phyloP scores from a whole-genome alignment of 2,797 vertebrate species.

The Urosaurus nigricauda region DNA sequence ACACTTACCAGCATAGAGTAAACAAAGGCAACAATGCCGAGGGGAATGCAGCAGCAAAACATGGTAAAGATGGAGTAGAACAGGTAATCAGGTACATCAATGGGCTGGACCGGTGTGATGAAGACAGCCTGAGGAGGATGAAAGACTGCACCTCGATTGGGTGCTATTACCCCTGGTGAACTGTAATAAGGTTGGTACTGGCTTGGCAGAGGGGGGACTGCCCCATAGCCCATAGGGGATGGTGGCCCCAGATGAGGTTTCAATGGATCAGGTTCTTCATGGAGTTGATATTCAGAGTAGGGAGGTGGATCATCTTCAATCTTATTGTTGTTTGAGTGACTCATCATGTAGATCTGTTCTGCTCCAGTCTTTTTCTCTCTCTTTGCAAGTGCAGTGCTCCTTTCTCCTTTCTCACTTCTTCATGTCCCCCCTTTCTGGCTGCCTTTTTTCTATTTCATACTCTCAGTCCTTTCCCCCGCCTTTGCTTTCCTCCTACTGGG shows the following conservation, averaged over 20 bases:
- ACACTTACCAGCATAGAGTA: conserved; percentile 78
- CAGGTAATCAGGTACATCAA: conserved; percentile 74
- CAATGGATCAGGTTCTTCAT: background rate
- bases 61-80: conserved; percentile 82
- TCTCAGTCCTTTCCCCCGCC: background rate
- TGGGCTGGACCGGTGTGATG: background rate
- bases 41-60: conserved; percentile 83
- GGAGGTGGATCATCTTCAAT: background rate
- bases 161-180: background rate
- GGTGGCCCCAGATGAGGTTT: background rate
- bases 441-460: no score
- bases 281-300: background rate
- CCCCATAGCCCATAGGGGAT: background rate
- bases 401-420: background rate
- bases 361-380: background rate
- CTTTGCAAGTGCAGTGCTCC: background rate
- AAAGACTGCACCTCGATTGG: background rate
- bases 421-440: background rate
- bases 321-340: background rate
- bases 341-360: background rate
- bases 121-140: background rate
- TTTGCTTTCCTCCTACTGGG: background rate
- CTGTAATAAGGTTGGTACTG: background rate
- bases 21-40: conserved; percentile 82
- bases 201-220: background rate